Conservation (phyloP, 2,888 invertebrate species). For the Lapara coniferarum region DNA sequence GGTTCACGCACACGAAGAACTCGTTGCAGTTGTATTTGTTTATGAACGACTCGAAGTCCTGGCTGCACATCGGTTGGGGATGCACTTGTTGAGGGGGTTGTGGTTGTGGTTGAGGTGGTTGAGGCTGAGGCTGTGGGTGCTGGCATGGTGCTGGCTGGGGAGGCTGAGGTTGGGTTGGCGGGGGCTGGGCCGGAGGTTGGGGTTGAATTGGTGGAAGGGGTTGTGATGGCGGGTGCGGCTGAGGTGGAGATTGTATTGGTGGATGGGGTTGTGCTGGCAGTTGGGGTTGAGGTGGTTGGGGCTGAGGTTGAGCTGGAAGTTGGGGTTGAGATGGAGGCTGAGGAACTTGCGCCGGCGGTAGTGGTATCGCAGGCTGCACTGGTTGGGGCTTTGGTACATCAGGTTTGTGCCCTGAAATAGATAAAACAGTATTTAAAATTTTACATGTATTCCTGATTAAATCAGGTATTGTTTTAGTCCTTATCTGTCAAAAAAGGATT, state of each 20-base stretch:
- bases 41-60: constrained; percentile 85
- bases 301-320: constrained; percentile 28
- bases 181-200: constrained; percentile 13
- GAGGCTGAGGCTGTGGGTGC: constrained; percentile 27
- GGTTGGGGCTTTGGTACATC: neutral
- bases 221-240: constrained; percentile 32
- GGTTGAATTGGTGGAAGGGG: constrained; percentile 29
- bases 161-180: neutral
- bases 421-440: neutral
- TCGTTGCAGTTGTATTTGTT: constrained; percentile 85
- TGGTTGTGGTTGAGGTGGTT: constrained; percentile 31
- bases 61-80: constrained; percentile 68
- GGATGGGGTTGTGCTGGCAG: constrained; percentile 3
- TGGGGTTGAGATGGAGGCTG: constrained; percentile 31
- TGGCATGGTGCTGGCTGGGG: constrained; percentile 26
- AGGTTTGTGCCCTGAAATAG: constrained; percentile 7
- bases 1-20: constrained; percentile 86
- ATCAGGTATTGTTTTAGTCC: no score
- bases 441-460: neutral
- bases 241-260: constrained; percentile 32
- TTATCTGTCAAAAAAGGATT: no score
- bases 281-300: constrained; percentile 4
- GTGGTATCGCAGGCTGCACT: neutral
- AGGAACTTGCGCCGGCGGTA: constrained; percentile 18
- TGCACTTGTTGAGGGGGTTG: constrained; percentile 23